Conservation (phyloP, 2,797 vertebrate species). For the Sandelia bainsii region DNA sequence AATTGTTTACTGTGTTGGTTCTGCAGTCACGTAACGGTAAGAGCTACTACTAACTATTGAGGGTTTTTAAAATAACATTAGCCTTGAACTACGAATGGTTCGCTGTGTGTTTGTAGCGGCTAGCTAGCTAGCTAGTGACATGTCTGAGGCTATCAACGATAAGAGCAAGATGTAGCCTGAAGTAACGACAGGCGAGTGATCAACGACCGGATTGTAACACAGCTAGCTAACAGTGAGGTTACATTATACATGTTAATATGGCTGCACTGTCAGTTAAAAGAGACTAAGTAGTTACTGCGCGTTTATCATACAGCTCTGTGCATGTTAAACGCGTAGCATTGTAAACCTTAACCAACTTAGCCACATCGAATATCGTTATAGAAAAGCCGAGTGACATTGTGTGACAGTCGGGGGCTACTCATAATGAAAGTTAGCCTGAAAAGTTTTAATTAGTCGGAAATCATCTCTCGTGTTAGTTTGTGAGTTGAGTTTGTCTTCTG, state of each 20-base stretch:
- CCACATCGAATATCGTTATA: neutral
- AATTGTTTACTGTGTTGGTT: neutral
- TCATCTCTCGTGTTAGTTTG: neutral
- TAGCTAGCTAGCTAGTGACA: constrained; percentile 45
- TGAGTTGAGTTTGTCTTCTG: neutral
- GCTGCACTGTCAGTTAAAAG: neutral
- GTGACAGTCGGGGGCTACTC: neutral
- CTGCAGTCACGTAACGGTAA: neutral
- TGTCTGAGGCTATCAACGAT: constrained; percentile 17
- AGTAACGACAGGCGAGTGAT: constrained; percentile 5
- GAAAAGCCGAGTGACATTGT: constrained; percentile 22
- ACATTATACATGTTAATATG: neutral
- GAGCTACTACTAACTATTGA: neutral
- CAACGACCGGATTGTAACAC: neutral
- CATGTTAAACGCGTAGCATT: neutral
- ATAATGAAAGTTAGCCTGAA: neutral
- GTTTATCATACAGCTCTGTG: constrained; percentile 18
- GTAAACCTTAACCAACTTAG: constrained; percentile 4
- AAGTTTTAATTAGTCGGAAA: neutral
- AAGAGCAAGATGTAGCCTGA: constrained; percentile 1
- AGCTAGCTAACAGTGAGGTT: neutral
- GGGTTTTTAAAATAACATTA: neutral
- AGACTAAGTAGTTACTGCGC: neutral
- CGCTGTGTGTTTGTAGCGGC: constrained; percentile 12
- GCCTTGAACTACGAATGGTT: neutral